phyloP scores from a whole-genome alignment of 92 coral and sea anemone species.

The Porites lobata region DNA sequence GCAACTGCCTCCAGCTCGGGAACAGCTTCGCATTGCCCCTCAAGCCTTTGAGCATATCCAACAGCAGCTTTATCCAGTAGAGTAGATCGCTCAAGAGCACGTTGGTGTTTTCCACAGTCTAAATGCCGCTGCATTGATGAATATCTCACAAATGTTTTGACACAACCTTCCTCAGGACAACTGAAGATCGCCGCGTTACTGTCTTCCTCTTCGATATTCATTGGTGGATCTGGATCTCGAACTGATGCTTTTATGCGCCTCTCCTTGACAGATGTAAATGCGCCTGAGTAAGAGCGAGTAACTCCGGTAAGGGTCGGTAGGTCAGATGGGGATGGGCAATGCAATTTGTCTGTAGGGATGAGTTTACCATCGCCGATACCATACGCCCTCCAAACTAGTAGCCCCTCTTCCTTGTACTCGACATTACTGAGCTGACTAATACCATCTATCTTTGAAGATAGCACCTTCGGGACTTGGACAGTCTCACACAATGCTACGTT shows the following conservation, averaged over 20 bases:
- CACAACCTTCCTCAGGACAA: conserved; percentile 76
- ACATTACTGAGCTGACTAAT: conserved; percentile 41
- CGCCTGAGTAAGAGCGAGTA: conserved; percentile 33
- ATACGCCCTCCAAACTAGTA: conserved; percentile 49
- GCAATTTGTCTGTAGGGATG: conserved; percentile 48
- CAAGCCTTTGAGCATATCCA: conserved; percentile 61
- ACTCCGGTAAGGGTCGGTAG: conserved; percentile 57
- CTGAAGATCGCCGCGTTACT: conserved; percentile 47
- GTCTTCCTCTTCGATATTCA: conserved; percentile 44
- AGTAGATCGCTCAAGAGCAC: conserved; percentile 61
- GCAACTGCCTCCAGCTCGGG: conserved; percentile 40
- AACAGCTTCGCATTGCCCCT: conserved; percentile 50
- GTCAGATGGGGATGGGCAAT: conserved; percentile 60
- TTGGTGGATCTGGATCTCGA: conserved; percentile 45
- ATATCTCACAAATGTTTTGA: conserved; percentile 51
- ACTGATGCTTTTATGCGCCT: conserved; percentile 48
- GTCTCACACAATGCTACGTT: conserved; percentile 62
- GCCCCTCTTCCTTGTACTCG: conserved; percentile 65
- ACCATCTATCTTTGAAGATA: conserved; percentile 51
- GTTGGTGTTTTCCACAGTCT: conserved; percentile 66
- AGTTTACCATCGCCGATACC: conserved; percentile 6
- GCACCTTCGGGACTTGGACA: conserved; percentile 58
- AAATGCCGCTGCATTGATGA: conserved; percentile 69
- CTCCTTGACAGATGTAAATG: conserved; percentile 30
- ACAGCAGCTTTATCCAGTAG: conserved; percentile 62